Evolutionary conservation across 2,113 vertebrate species (phyloP).

Genomic region (Zosterops lateralis): DNA sequence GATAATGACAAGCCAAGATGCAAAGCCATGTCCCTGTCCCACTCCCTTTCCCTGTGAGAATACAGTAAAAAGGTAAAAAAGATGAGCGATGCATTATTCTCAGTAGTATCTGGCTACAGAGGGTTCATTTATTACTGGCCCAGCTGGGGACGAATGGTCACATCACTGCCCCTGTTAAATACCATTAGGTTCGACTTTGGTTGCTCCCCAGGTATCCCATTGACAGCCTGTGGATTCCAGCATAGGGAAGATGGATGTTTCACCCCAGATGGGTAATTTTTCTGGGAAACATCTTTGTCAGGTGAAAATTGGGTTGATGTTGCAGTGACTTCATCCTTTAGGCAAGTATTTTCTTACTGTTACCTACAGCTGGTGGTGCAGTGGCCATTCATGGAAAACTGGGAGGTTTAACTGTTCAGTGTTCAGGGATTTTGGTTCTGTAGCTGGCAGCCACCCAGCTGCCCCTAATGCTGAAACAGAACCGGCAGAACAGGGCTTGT

Average conservation of each 20-base stretch:
- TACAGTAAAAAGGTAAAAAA: background rate
- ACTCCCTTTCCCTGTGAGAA: background rate
- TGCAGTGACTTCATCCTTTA: background rate
- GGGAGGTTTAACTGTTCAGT: background rate
- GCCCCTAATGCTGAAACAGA: background rate
- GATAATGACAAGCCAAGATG: background rate
- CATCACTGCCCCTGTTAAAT: background rate
- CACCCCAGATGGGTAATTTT: background rate
- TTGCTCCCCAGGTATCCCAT: background rate
- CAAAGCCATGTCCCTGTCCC: background rate
- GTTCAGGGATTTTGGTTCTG: background rate
- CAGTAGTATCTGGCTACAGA: background rate
- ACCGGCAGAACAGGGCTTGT: background rate
- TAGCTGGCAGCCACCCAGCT: background rate
- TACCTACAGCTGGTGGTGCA: background rate
- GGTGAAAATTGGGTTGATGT: background rate
- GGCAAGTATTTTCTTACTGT: background rate
- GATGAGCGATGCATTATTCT: background rate
- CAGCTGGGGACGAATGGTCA: rapidly evolving
- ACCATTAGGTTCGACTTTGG: background rate
- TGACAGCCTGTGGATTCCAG: background rate
- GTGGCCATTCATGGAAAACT: background rate
- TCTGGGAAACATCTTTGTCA: background rate
- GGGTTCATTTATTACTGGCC: background rate
- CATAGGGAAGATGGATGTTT: background rate